Base-by-base conservation (phyloP, 2,888 invertebrate species). In the Leptopilina syphax region DNA sequence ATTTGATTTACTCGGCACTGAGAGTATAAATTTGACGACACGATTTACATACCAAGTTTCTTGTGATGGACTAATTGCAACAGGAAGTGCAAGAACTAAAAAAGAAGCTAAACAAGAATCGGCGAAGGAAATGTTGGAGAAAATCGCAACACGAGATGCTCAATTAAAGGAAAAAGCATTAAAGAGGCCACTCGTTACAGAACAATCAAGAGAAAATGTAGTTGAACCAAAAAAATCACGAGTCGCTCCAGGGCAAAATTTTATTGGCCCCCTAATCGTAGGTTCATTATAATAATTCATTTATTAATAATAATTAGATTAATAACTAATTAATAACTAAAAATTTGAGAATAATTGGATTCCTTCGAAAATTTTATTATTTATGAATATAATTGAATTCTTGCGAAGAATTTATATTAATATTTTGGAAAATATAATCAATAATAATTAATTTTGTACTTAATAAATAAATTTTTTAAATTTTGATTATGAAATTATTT, bases 91-190 rank as follows among this genome's bases (percentile, higher is more conserved):
- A 2, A 88, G 92, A 54, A 91, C 90, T 77, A 93, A 93, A 83
- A 92, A 92, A 79, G 91, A 91, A 84, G 92, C 93, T 0, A 93
- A 93, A 80, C 92, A 92, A 13, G 88, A 89, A 76, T 92, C 92
- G 6, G 93, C 93, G 0, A 90, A 89, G 82, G 87, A 89, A 77
- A 89, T 92, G 85, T 76, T 93, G 18, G 88, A 90, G 78, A 82
- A 84, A 50, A 89, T 92, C 77, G 90, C 87, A 4, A 81, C 85
- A n/a, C 82, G 88, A 77, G 85, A 85, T 67, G 89, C 87, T 8
- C 88, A 89, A 70, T 78, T 91, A 18, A 88, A 89, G 68, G 87
- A 89, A 47, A 85, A 89, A 0, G 86, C 89, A 4, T 83, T 88
- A 0, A 86, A 85, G 79, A 87, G 87, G 13, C 88, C 90, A 12